Conservation (phyloP, 2,113 vertebrate species). For the Meriones unguiculatus region DNA sequence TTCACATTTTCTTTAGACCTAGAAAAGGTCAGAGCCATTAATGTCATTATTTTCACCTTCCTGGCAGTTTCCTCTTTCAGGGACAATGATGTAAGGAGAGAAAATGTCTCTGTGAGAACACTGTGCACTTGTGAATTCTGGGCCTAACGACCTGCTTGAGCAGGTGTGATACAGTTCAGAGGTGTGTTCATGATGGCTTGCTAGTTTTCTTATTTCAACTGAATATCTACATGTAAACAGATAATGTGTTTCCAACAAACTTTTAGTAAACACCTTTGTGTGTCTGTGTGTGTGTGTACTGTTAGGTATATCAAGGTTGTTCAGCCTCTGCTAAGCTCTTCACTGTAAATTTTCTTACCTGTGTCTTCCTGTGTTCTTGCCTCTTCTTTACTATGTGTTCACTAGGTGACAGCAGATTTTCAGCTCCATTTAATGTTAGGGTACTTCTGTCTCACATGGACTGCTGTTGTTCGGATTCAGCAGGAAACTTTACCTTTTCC, state of each 20-base stretch:
- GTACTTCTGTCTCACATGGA: not conserved
- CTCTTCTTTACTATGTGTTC: not conserved
- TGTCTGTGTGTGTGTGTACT: not conserved
- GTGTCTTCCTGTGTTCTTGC: not conserved
- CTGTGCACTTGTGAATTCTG: no score
- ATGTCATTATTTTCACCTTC: no score
- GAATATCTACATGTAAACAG: no score
- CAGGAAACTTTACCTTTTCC: not conserved
- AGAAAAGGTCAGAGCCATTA: no score
- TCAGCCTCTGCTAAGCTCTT: not conserved
- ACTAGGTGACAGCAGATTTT: not conserved
- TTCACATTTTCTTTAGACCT: not conserved
- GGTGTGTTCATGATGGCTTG: no score
- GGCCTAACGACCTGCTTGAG: no score
- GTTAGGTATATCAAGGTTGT: not conserved
- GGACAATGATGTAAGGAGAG: no score
- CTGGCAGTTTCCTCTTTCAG: no score
- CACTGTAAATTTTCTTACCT: not conserved
- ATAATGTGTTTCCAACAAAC: not conserved
- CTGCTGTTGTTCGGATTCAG: not conserved
- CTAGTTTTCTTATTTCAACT: no score
- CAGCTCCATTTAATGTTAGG: not conserved
- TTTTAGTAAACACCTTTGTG: not conserved
- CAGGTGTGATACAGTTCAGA: no score
- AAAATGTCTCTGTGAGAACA: no score